phyloP scores from a whole-genome alignment of 2,888 invertebrate species.

The Drosophila subsilvestris region DNA sequence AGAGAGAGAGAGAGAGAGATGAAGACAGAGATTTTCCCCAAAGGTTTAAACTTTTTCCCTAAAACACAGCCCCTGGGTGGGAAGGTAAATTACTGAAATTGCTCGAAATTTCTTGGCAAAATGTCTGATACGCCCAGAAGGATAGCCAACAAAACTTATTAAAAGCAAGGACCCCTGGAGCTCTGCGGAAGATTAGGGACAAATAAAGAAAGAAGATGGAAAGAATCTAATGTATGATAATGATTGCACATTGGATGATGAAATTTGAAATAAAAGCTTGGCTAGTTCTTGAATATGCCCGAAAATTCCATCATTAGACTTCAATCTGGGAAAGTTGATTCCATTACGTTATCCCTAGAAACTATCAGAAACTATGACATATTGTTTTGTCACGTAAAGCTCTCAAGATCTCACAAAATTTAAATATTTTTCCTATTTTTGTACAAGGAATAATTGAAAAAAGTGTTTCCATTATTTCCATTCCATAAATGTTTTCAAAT shows the following conservation, averaged over 20 bases:
- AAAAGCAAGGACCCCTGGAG: conserved; percentile 10
- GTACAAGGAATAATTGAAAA: too few relatives aligned
- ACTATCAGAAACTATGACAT: too few relatives aligned
- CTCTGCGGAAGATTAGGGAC: background rate
- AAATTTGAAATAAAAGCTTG: background rate
- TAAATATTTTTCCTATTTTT: too few relatives aligned
- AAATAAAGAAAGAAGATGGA: background rate
- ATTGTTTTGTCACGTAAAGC: too few relatives aligned
- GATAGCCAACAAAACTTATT: conserved; percentile 17
- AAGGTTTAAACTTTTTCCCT: conserved; percentile 22
- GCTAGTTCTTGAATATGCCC: background rate
- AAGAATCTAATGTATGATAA: background rate
- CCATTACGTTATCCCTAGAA: background rate
- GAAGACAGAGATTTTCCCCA: background rate
- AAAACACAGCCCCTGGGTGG: background rate
- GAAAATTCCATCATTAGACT: background rate
- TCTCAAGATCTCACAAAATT: too few relatives aligned
- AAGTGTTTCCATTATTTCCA: too few relatives aligned
- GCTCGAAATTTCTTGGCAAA: conserved; percentile 24
- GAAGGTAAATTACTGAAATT: conserved; percentile 9
- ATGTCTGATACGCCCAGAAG: conserved; percentile 15
- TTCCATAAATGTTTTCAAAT: too few relatives aligned
- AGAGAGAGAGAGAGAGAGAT: background rate
- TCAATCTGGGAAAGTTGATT: background rate
- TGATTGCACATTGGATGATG: background rate